A percentile compares a stretch with the other conserved stretches of the same genome.
These are phyloP conservation scores for Thumatha senex DNA, from an alignment of 2,888 invertebrate genomes.

Conservation along the genomic window DNA sequence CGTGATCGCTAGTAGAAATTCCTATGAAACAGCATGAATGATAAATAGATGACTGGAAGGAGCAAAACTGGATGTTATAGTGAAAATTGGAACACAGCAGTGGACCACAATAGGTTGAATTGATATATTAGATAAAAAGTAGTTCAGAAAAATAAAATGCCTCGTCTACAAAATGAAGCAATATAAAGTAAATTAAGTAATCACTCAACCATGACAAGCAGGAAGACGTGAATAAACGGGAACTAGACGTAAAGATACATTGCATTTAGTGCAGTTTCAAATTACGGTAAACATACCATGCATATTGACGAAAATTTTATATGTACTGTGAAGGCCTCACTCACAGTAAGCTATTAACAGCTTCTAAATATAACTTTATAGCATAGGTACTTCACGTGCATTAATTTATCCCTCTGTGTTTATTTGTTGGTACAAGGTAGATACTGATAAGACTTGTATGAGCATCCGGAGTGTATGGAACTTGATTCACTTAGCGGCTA, in stretches of 20 bases:
- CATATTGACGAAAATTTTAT: conserved; percentile 39
- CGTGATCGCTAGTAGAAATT: too few species aligned
- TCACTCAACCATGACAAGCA: conserved; percentile 21
- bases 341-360: conserved; percentile 14
- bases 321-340: conserved; percentile 13
- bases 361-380: conserved; percentile 19
- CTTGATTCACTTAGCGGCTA: conserved; percentile 43
- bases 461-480: conserved; percentile 38
- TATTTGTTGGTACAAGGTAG: conserved; percentile 24
- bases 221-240: conserved; percentile 41
- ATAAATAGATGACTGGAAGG: too few species aligned
- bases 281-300: conserved; percentile 41
- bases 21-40: too few species aligned
- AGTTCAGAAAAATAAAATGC: too few species aligned
- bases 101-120: too few species aligned
- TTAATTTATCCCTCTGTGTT: conserved; percentile 25
- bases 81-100: too few species aligned
- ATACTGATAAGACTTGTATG: conserved; percentile 39
- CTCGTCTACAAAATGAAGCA: too few species aligned
- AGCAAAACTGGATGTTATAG: too few species aligned
- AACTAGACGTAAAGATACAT: conserved; percentile 37
- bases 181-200: neutral
- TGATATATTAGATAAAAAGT: too few species aligned
- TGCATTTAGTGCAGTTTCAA: conserved; percentile 39
- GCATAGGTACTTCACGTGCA: conserved; percentile 21